These are phyloP conservation scores for Andrena praecox DNA, from an alignment of 2,888 invertebrate genomes.

Conservation along the genomic window DNA sequence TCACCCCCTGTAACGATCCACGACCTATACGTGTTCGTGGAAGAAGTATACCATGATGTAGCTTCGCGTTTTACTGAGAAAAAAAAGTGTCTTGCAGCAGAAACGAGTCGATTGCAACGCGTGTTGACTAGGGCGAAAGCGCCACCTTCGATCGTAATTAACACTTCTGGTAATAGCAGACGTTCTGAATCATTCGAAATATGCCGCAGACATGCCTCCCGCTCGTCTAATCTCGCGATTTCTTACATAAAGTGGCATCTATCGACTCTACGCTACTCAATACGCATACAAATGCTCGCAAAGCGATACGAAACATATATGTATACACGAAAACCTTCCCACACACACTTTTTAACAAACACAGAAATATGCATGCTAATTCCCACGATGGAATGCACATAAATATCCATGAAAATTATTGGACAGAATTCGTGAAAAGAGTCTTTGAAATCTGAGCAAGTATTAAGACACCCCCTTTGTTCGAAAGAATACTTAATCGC, in stretches of 20 bases:
- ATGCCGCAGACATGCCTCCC: constrained; percentile 7
- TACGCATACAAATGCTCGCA: background rate
- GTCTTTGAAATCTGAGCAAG: background rate
- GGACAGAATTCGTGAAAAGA: background rate
- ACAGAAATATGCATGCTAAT: background rate
- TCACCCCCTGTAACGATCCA: constrained; percentile 40
- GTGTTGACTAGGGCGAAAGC: constrained; percentile 23
- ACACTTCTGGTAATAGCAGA: constrained; percentile 32
- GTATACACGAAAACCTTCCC: background rate
- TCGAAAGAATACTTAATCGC: background rate
- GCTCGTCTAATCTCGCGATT: background rate
- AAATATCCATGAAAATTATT: background rate
- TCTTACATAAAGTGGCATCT: constrained; percentile 18
- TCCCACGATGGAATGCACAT: background rate
- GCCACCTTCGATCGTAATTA: constrained; percentile 50
- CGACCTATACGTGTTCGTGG: background rate
- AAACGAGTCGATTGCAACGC: constrained; percentile 43
- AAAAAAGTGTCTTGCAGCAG: constrained; percentile 16
- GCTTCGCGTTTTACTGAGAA: constrained; percentile 23
- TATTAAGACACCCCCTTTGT: background rate
- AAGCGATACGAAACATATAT: background rate
- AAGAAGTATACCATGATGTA: constrained; percentile 26
- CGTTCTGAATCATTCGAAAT: constrained; percentile 33
- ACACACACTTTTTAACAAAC: background rate
- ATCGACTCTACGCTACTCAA: background rate